Evolutionary conservation across 2,888 invertebrate genomes (phyloP).

Genomic region (Helicoverpa assulta): DNA sequence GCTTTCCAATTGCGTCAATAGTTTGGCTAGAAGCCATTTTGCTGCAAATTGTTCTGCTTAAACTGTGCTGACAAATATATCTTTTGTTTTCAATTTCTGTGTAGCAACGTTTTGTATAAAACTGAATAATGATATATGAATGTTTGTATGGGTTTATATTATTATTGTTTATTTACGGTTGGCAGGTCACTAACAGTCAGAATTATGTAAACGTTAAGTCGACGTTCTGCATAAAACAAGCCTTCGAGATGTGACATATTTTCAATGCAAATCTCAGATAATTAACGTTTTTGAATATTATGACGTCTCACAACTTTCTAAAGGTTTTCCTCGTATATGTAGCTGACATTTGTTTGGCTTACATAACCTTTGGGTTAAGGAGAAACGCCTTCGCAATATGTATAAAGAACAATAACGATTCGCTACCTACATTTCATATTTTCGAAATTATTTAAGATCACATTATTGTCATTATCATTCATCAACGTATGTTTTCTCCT

Average conservation of each 20-base stretch:
- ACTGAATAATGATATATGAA: too few species aligned
- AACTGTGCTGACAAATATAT: conserved; percentile 32
- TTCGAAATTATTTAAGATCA: background rate
- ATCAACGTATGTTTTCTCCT: background rate
- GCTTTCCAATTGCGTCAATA: conserved; percentile 74
- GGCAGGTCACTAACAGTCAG: conserved; percentile 14
- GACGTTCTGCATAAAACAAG: background rate
- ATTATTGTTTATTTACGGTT: conserved; percentile 4
- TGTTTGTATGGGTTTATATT: conserved; percentile 18
- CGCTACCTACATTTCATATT: background rate
- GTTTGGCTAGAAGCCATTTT: conserved; percentile 75
- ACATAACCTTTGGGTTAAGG: conserved; percentile 10
- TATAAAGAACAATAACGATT: background rate
- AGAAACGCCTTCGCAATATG: background rate
- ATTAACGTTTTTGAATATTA: background rate
- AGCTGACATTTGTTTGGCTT: conserved; percentile 8
- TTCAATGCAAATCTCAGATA: background rate
- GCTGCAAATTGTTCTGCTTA: conserved; percentile 48
- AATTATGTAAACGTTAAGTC: background rate
- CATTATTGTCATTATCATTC: background rate
- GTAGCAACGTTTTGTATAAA: conserved; percentile 28
- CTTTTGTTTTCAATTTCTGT: conserved; percentile 32
- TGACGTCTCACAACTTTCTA: conserved; percentile 17
- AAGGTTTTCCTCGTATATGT: background rate
- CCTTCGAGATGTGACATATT: background rate